Base-by-base conservation (phyloP, 2,113 vertebrate species). In the Oncorhynchus masou region DNA sequence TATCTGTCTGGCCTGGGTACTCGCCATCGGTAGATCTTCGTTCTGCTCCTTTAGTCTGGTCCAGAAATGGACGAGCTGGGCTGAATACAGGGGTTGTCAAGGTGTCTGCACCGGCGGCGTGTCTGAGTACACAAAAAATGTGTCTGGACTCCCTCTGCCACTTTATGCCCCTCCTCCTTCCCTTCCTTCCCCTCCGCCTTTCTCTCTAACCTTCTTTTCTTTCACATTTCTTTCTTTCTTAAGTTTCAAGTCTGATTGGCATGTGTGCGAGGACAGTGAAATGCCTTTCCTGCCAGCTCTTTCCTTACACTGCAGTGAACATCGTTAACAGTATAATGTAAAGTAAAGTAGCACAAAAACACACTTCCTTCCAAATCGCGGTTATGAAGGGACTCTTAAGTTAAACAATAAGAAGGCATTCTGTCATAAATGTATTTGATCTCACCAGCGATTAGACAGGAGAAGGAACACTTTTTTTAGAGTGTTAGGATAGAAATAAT, bases 11-110 rank as follows among this genome's bases (percentile, higher is more conserved):
- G 80, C 74, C 78, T 34, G 5, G 77, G 69, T 70, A 75, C 45
- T 45, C 15, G n/a, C 59, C 74, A 81, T 83, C 76, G 34, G 69
- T 81, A 85, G 72, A 78, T 82, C 82, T 78, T 83, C 79, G 80
- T 85, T 85, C 78, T 72, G 49, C 45, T 80, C 27, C 80, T 84
- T 83, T 62, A 64, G 66, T 80, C 75, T 69, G 51, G 79, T 75
- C 45, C 39, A 59, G 73, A 54, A 70, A 79, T 69, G 70, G 77
- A 79, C 69, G 68, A 80, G 59, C 68, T 60, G 22, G 31, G 16
- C 68, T 29, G 72, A 71, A 29, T 67, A 31, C 48, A 54, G 25
- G 51, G 59, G 76, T 77, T 72, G 75, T 51, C 24, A 54, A 74
- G 74, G 76, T 62, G 79, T 62, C 71, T 74, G 51, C 71, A 76